phyloP scores from a whole-genome alignment of 1,140 invertebrate genomes.

The Drosophila baimaii region DNA sequence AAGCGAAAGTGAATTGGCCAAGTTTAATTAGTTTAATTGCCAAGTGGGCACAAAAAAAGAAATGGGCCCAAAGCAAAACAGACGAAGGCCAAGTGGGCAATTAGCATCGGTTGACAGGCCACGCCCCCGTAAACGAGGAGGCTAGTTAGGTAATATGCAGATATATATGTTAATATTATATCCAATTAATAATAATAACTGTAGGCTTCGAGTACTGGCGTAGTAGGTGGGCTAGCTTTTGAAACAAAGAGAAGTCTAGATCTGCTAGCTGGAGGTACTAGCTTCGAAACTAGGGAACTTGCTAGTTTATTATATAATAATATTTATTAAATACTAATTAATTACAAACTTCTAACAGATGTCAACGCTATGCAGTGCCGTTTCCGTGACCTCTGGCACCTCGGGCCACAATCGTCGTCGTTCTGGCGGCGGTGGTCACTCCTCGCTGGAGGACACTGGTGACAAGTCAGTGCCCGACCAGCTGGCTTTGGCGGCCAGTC shows the following conservation, averaged over 20 bases:
- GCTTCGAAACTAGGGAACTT: too few species aligned
- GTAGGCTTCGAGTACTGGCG: too few species aligned
- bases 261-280: too few species aligned
- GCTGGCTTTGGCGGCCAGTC: constrained; percentile 61
- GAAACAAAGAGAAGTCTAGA: too few species aligned
- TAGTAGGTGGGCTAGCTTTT: too few species aligned
- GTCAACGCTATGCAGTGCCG: constrained; percentile 18
- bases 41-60: constrained; percentile 26
- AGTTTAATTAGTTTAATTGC: constrained; percentile 77
- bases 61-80: constrained; percentile 15
- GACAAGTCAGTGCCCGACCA: constrained; percentile 68
- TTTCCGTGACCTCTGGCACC: constrained; percentile 44
- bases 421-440: constrained; percentile 1
- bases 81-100: background rate
- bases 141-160: too few species aligned
- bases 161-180: background rate
- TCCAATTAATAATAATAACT: too few species aligned
- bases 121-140: background rate
- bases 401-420: constrained; percentile 47
- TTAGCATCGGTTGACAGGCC: constrained; percentile 19
- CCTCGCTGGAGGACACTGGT: constrained; percentile 49
- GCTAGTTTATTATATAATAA: background rate
- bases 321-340: background rate
- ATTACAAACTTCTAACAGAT: constrained; percentile 11
- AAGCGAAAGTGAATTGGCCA: constrained; percentile 68